Percentiles rank a stretch among this genome's conserved stretches.
Evolutionary conservation across 2,113 vertebrate genomes (phyloP).

Genomic region (Dissostichus mawsoni): DNA sequence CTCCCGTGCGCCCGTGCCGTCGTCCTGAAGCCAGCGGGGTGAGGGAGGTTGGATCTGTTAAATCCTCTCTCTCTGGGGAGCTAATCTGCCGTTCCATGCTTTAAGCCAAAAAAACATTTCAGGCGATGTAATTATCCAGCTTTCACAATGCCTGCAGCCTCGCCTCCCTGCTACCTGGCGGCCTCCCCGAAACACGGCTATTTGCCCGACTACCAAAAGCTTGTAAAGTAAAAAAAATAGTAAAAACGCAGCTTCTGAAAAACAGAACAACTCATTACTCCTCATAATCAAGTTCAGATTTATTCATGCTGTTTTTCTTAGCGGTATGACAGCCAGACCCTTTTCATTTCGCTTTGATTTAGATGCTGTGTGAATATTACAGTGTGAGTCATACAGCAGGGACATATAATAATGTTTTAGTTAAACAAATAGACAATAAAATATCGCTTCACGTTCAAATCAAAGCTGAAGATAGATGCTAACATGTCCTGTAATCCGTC

Average conservation of each 20-base stretch:
- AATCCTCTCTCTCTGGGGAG: slow-evolving; percentile 63
- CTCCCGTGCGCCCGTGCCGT: slow-evolving; percentile 36
- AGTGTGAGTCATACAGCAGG: slow-evolving; percentile 8
- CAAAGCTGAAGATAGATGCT: neutral
- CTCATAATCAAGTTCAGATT: slow-evolving; percentile 62
- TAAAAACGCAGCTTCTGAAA: slow-evolving; percentile 43
- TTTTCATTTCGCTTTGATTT: slow-evolving; percentile 49
- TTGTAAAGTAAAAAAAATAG: slow-evolving; percentile 57
- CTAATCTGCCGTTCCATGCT: slow-evolving; percentile 62
- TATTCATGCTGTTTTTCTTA: slow-evolving; percentile 28
- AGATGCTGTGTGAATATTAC: slow-evolving; percentile 30
- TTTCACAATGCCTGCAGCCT: slow-evolving; percentile 60
- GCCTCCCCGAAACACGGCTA: slow-evolving; percentile 26
- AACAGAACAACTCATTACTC: slow-evolving; percentile 51
- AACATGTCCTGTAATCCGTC: neutral
- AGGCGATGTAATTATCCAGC: slow-evolving; percentile 68
- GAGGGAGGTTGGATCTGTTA: slow-evolving; percentile 57
- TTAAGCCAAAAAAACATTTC: slow-evolving; percentile 70
- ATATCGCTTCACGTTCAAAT: neutral
- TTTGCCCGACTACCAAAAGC: slow-evolving; percentile 63
- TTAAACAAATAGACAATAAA: slow-evolving; percentile 26
- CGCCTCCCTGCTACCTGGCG: slow-evolving; percentile 55
- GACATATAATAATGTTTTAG: slow-evolving; percentile 22
- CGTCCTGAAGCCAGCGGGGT: slow-evolving; percentile 44
- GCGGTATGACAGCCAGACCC: slow-evolving; percentile 31